phyloP scores from a whole-genome alignment of 2,888 invertebrate species.

The Petrolisthes manimaculis region DNA sequence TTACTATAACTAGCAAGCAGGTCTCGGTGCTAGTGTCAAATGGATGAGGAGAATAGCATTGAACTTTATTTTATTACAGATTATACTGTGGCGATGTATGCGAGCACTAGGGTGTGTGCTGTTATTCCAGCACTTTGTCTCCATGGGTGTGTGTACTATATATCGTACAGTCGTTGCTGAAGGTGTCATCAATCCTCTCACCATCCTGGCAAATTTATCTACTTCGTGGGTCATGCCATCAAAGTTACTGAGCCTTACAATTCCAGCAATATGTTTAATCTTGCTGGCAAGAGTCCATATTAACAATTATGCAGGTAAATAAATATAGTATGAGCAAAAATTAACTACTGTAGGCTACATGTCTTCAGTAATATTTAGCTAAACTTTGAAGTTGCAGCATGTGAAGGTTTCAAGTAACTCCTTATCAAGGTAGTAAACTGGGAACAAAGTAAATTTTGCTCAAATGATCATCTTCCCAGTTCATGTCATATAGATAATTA shows the following conservation, averaged over 20 bases:
- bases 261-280: conserved; percentile 34
- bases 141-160: conserved; percentile 38
- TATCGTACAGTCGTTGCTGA: conserved; percentile 46
- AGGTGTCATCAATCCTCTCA: conserved; percentile 36
- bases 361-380: background rate
- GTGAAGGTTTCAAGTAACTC: too few relatives aligned
- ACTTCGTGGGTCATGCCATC: conserved; percentile 23
- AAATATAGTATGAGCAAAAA: background rate
- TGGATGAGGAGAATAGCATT: too few relatives aligned
- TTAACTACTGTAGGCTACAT: background rate
- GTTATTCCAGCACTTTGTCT: conserved; percentile 24
- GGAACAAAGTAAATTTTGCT: too few relatives aligned
- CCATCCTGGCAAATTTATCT: conserved; percentile 7
- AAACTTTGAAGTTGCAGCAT: background rate
- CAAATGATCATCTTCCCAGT: too few relatives aligned
- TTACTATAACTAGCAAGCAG: too few relatives aligned
- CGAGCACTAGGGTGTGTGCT: conserved; percentile 37
- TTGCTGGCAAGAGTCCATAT: conserved; percentile 36
- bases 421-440: too few relatives aligned
- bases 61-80: conserved; percentile 24
- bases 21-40: too few relatives aligned
- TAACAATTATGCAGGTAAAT: conserved; percentile 42
- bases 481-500: too few relatives aligned
- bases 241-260: conserved; percentile 21
- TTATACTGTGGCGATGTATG: conserved; percentile 47